These are phyloP conservation scores for Spea bombifrons DNA, from an alignment of 2,113 vertebrate species.

Conservation along the genomic window DNA sequence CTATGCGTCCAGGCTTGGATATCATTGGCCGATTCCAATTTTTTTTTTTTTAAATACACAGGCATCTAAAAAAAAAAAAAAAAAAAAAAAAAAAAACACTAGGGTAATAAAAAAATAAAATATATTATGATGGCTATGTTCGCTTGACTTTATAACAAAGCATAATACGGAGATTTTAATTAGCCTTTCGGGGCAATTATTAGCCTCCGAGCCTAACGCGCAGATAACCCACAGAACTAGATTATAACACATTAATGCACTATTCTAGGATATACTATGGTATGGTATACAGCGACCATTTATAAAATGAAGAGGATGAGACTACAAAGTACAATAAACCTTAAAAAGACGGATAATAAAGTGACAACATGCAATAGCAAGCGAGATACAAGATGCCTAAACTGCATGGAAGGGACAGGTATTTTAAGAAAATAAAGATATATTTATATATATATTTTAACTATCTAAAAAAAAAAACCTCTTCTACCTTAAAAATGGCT, in stretches of 20 bases:
- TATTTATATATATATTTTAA: constrained; percentile 49
- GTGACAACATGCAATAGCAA: constrained; percentile 88
- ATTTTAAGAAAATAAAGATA: constrained; percentile 56
- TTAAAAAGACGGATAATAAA: constrained; percentile 72
- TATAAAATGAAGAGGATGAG: constrained; percentile 72
- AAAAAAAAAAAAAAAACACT: no score
- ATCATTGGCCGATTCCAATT: constrained; percentile 66
- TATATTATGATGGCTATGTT: constrained; percentile 67
- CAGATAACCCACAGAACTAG: constrained; percentile 69
- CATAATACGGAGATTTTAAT: constrained; percentile 56
- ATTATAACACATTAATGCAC: constrained; percentile 66
- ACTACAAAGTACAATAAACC: constrained; percentile 66
- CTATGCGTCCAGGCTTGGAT: constrained; percentile 59
- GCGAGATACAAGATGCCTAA: constrained; percentile 72
- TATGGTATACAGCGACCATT: constrained; percentile 67
- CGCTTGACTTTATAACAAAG: constrained; percentile 60
- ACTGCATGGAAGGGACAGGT: constrained; percentile 60
- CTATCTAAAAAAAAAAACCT: constrained; percentile 62
- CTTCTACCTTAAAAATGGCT: constrained; percentile 79
- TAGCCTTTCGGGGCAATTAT: constrained; percentile 53
- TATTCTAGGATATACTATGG: constrained; percentile 67
- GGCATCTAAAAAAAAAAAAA: constrained; percentile 74
- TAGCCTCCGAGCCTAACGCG: constrained; percentile 57
- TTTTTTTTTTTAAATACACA: constrained; percentile 57
- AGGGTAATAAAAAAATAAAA: constrained; percentile 73